Base-by-base conservation (phyloP, 2,888 invertebrate species). In the Leucophenga montana region DNA sequence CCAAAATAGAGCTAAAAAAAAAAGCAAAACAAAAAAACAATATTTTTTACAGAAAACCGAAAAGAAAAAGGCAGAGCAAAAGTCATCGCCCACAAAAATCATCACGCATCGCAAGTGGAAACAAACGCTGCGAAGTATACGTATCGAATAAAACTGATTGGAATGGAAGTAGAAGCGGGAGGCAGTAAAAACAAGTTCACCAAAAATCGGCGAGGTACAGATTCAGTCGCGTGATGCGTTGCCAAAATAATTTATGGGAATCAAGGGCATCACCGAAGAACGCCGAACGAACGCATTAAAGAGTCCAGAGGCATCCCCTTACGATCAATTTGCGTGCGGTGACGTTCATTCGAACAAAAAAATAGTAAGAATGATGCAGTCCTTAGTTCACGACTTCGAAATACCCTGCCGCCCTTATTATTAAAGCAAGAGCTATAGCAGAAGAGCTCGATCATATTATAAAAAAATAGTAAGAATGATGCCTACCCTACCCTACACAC, bases 171-270 rank as follows among this genome's bases (percentile, higher is more conserved):
- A 54, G 54, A 18, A 54, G 22, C 56, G 20, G 56, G 14, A 56
- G 31, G 16, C 22, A 22, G 39, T 13, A 20, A 18, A 18, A 62
- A 62, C 16, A 44, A 44, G 14, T 13, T 20, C n/a, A 46, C 20
- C 46, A 27, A 22, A 27, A 77, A 79, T 78, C 78, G 73, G 81
- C 78, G 75, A 75, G 71, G 75, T 74, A 74, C 72, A 75, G 78
- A 78, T 79, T 75, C 77, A 75, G 76, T 86, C 76, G 87, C 87
- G 88, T 87, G 87, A 87, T 87, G 85, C 87, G 87, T 87, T 87
- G 85, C 87, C 83, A 79, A 87, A 83, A 83, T 86, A 86, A 86
- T 86, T 86, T 86, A 84, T 85, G 84, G 79, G 83, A 83, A 82
- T 83, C 77, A 81, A 80, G 77, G 80, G 77, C 78, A 82, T 77